Conservation (phyloP, 1,140 invertebrate genomes). For the Tribolium castaneum region DNA sequence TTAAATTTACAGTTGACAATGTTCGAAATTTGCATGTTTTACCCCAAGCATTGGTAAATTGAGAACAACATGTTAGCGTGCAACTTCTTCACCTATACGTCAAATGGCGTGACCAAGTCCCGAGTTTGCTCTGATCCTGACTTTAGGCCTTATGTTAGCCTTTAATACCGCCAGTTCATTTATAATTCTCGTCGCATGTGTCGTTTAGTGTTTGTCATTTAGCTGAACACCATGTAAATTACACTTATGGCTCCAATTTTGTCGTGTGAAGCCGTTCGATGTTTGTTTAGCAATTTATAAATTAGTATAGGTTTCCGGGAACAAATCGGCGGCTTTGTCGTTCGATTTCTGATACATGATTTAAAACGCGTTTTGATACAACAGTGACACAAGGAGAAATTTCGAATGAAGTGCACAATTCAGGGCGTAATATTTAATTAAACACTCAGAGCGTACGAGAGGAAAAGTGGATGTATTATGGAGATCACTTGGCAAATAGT, state of each 20-base stretch:
- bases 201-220: constrained; percentile 34
- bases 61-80: constrained; percentile 10
- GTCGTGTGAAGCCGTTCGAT: neutral
- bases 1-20: neutral
- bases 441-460: too few relatives aligned
- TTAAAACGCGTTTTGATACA: neutral
- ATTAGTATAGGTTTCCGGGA: constrained; percentile 17
- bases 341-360: neutral
- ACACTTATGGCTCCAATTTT: constrained; percentile 11
- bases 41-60: constrained; percentile 9
- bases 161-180: constrained; percentile 15
- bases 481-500: too few relatives aligned
- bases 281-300: constrained; percentile 25
- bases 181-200: constrained; percentile 21
- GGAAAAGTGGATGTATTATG: too few relatives aligned
- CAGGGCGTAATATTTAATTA: too few relatives aligned
- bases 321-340: neutral
- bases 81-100: constrained; percentile 30
- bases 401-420: too few relatives aligned
- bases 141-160: constrained; percentile 25
- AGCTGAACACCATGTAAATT: constrained; percentile 30
- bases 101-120: constrained; percentile 20
- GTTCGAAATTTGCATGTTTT: neutral
- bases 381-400: too few relatives aligned
- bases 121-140: constrained; percentile 2